phyloP scores from a whole-genome alignment of 2,888 invertebrate species.

The Dryococelus australis region DNA sequence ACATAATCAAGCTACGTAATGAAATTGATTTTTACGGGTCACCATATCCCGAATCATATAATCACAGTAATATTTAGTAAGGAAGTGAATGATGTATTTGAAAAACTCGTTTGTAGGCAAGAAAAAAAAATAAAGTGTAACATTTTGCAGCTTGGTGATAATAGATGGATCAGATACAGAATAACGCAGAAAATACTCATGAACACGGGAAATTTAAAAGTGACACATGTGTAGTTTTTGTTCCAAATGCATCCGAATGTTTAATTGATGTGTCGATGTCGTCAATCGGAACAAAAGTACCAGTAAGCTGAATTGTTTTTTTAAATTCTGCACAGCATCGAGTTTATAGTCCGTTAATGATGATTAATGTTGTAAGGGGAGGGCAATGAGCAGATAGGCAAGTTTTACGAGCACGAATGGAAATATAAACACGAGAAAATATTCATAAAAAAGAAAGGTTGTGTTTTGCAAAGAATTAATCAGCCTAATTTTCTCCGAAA shows the following conservation, averaged over 20 bases:
- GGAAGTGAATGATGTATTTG: too few relatives aligned
- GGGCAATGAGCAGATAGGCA: neutral
- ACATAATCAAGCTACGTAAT: too few relatives aligned
- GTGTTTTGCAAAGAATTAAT: neutral
- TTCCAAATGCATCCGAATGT: neutral
- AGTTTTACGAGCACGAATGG: neutral
- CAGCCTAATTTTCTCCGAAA: neutral
- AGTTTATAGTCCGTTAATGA: neutral
- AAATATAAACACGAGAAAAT: neutral
- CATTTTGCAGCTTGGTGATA: too few relatives aligned
- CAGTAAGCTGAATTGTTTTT: neutral
- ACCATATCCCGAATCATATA: too few relatives aligned
- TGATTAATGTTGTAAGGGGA: neutral
- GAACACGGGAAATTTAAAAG: neutral
- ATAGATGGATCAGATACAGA: too few relatives aligned
- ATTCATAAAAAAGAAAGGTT: neutral
- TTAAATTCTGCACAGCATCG: neutral
- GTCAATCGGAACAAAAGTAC: neutral
- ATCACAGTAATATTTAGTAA: too few relatives aligned
- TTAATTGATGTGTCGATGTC: slow-evolving; percentile 10
- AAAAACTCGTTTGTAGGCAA: too few relatives aligned
- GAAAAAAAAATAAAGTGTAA: too few relatives aligned
- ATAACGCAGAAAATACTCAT: too few relatives aligned
- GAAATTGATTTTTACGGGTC: too few relatives aligned
- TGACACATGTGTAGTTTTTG: neutral